Conservation (phyloP, 1,140 invertebrate species). For the Cotesia glomerata region DNA sequence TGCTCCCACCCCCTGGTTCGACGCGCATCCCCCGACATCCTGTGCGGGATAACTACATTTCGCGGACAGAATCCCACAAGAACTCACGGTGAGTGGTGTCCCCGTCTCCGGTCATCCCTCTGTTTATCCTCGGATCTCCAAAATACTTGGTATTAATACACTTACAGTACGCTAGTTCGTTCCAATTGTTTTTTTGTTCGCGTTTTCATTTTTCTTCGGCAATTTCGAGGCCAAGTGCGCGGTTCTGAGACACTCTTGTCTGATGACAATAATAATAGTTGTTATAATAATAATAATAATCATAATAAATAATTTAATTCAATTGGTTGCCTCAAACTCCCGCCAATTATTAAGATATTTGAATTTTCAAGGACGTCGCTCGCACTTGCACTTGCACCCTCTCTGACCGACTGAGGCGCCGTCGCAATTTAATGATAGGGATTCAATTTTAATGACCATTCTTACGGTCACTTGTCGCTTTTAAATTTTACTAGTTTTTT, state of each 20-base stretch:
- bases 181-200: background rate
- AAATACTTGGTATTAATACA: background rate
- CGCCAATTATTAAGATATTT: conserved; percentile 55
- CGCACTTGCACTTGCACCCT: conserved; percentile 8
- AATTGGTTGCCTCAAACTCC: conserved; percentile 30
- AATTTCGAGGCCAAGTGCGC: too few relatives aligned
- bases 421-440: conserved; percentile 54
- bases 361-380: conserved; percentile 51
- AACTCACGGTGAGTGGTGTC: conserved; percentile 60
- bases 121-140: conserved; percentile 8
- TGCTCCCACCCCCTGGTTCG: conserved; percentile 14
- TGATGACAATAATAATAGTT: too few relatives aligned
- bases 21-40: conserved; percentile 41
- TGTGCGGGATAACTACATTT: conserved; percentile 61
- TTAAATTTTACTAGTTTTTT: too few relatives aligned
- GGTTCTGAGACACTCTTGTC: too few relatives aligned
- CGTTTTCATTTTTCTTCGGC: too few relatives aligned
- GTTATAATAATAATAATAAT: too few relatives aligned
- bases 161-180: background rate
- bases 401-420: conserved; percentile 18
- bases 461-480: too few relatives aligned
- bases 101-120: conserved; percentile 40
- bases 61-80: conserved; percentile 62
- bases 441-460: too few relatives aligned
- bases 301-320: background rate